Evolutionary conservation across 2,797 vertebrate species (phyloP), one percentile per base, ranked within the genome.

Genomic region (Falco rusticolus): DNA sequence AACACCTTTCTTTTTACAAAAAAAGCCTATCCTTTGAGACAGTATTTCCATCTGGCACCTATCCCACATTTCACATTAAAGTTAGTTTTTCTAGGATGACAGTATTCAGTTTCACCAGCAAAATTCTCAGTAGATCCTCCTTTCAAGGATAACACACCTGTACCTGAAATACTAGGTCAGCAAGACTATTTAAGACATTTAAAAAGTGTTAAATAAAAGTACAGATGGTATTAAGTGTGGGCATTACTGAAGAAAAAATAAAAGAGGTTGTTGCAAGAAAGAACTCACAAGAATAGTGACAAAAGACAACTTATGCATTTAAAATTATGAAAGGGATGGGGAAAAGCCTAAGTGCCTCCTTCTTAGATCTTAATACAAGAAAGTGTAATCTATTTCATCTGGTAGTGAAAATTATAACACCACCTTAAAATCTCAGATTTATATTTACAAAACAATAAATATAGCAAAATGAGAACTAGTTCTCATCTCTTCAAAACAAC

Each of bases 121-220:
- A 93, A 93, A 87, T 37, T 88, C 54, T 75, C 92, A 61, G 82
- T 6, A 81, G 68, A 91, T 61, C 25, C 34, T 95, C 37, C 57
- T 68, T 72, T 78, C 39, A 53, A 47, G 37, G 26, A 61, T 71
- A 54, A 66, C 39, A 71, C 54, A 65, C 39, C 45, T 72, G 1
- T 18, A 37, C 69, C 71, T 82, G 71, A 89, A 92, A 85, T 43
- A 70, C 50, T 64, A 37, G 51, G 60, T 93, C 69, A 85, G 72
- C 45, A 72, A 83, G 66, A 54, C 53, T 60, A 81, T 15, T 81
- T 54, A n/a, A 95, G 60, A 85, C 28, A 61, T 19, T 57, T 22
- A 79, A 90, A 75, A 72, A 43, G n/a, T 83, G 21, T 29, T 83
- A 77, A 87, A 65, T 69, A 53, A 47, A 90, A 82, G 28, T 54